Percentiles rank a stretch among this genome's conserved stretches.
phyloP scores from a whole-genome alignment of 2,888 invertebrate genomes.

The Luperina nickerlii region DNA sequence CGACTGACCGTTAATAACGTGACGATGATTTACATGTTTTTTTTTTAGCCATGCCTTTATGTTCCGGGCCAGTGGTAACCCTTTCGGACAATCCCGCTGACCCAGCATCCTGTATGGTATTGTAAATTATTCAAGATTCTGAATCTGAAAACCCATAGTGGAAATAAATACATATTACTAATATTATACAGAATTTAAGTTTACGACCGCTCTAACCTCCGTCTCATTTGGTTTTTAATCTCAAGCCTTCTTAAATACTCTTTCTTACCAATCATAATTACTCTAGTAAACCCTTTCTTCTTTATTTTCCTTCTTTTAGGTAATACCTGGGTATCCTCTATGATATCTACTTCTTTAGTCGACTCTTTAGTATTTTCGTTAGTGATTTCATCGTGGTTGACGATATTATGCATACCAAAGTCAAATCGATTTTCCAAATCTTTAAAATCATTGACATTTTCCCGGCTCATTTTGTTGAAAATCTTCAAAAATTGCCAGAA shows the following conservation, averaged over 20 bases:
- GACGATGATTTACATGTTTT: no score
- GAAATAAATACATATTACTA: not conserved
- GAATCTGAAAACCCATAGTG: no score
- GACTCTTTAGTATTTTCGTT: not conserved
- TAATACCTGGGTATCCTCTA: not conserved
- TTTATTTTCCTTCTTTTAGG: constrained; percentile 1
- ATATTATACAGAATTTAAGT: not conserved
- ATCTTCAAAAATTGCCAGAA: constrained; percentile 87
- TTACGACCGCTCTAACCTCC: constrained; percentile 10
- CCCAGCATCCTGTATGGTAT: no score
- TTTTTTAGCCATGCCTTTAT: no score
- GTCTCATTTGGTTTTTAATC: constrained; percentile 64
- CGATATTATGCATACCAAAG: constrained; percentile 76
- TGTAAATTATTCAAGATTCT: no score
- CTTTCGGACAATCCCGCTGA: no score
- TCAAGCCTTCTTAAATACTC: constrained; percentile 70
- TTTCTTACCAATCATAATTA: constrained; percentile 72
- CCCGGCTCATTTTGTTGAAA: constrained; percentile 81
- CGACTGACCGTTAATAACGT: no score
- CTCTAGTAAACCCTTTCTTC: constrained; percentile 51
- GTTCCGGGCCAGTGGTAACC: no score
- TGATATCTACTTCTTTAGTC: not conserved
- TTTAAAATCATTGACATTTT: constrained; percentile 79
- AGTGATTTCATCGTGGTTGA: not conserved
- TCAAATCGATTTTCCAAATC: constrained; percentile 75